Evolutionary conservation across 2,888 invertebrate genomes (phyloP), one percentile per base, ranked within the genome.

Genomic region (Autographa pulchrina): DNA sequence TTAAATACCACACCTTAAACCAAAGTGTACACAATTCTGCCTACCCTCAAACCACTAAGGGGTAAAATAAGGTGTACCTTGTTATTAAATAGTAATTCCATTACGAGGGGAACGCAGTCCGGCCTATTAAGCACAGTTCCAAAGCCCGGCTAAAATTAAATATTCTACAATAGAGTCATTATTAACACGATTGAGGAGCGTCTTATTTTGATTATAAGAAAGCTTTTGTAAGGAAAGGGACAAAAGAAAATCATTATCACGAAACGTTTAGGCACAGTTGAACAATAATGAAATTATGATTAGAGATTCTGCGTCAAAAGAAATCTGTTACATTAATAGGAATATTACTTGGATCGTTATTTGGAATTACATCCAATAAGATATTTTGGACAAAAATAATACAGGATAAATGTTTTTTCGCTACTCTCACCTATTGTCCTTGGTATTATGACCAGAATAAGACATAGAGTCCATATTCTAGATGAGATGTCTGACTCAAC

Each of bases 51-150:
- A 6, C n/a, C 54, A 25, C 54, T 25, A 54, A 25, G 54, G 54
- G 54, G 20, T 56, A 56, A 25, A 56, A 11, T 56, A 25, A 56
- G 25, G 54, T 56, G 54, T 25, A 56, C 54, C 20, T 56, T 56
- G 54, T 56, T 56, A 56, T 11, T 63, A 32, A 48, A 31, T 61
- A 61, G 18, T 62, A 41, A 75, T 58, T 25, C 38, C 0, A 65
- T 74, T 64, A 75, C 48, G 11, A 41, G 48, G 25, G 58, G 54
- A 64, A 9, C 54, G 7, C 56, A 54, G 64, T 43, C 43, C 41
- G 38, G 52, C 62, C 48, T 18, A 65, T 62, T 16, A 32, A 25
- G 13, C 61, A 65, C 18, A 20, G 54, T 25, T 20, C 13, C 18
- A 18, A 52, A 20, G 7, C 25, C 11, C 16, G 38, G 31, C 38